These are phyloP conservation scores for Neosalanx taihuensis DNA, from an alignment of 2,797 vertebrate genomes.

Conservation along the genomic window DNA sequence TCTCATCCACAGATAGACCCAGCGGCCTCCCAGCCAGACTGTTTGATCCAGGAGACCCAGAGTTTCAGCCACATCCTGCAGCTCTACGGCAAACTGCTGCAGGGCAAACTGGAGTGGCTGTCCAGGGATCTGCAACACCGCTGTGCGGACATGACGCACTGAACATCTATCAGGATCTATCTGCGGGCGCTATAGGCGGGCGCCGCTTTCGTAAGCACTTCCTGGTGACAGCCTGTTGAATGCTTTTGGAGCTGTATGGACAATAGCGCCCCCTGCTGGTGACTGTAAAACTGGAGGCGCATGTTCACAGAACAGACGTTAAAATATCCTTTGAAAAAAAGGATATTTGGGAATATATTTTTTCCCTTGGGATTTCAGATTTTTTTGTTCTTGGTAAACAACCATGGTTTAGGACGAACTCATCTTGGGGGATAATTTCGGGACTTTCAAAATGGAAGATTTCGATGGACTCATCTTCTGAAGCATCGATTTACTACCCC, in stretches of 20 bases:
- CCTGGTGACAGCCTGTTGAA: background rate
- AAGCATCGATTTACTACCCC: too few relatives aligned
- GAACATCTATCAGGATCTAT: background rate
- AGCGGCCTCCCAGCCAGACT: background rate
- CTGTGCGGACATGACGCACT: conserved; percentile 17
- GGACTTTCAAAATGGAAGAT: too few relatives aligned
- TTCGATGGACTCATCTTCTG: too few relatives aligned
- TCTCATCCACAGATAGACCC: conserved; percentile 28
- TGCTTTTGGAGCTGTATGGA: background rate
- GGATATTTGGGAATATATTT: background rate
- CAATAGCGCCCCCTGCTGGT: conserved; percentile 11
- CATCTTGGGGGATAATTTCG: too few relatives aligned
- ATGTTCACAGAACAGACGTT: background rate
- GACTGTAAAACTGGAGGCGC: background rate
- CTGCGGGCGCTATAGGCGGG: background rate
- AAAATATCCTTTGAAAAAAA: background rate
- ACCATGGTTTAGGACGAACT: too few relatives aligned
- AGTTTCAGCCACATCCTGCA: conserved; percentile 32
- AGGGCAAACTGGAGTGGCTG: conserved; percentile 44
- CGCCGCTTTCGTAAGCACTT: background rate
- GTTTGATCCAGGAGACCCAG: conserved; percentile 15
- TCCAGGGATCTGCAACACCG: conserved; percentile 19
- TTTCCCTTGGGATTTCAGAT: background rate
- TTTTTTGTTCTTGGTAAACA: too few relatives aligned
- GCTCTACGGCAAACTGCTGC: conserved; percentile 21